Percentiles rank a stretch among this genome's conserved stretches.
These are phyloP conservation scores for Zapornia atra DNA, from an alignment of 2,113 vertebrate species.

Conservation along the genomic window DNA sequence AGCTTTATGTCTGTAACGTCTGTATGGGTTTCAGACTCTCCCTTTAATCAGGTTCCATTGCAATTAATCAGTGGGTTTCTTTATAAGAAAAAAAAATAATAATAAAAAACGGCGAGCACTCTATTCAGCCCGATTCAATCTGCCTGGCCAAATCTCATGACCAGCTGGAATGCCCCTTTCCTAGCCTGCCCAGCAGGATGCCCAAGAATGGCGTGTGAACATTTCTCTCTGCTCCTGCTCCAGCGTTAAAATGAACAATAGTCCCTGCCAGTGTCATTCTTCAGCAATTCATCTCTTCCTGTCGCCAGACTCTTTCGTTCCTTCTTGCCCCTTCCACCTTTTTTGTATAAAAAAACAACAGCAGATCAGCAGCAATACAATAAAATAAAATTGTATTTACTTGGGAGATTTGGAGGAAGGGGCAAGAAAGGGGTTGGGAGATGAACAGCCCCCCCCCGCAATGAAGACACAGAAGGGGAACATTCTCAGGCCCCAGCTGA, in stretches of 20 bases:
- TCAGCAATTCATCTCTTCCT: slow-evolving; percentile 71
- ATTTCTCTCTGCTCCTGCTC: slow-evolving; percentile 74
- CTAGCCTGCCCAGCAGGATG: slow-evolving; percentile 83
- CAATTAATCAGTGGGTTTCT: slow-evolving; percentile 69
- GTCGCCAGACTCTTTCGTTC: slow-evolving; percentile 65
- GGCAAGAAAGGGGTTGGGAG: neutral
- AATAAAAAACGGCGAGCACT: slow-evolving; percentile 38
- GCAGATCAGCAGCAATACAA: slow-evolving; percentile 57
- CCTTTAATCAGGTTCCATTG: slow-evolving; percentile 59
- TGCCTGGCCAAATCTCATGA: slow-evolving; percentile 81
- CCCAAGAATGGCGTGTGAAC: slow-evolving; percentile 84
- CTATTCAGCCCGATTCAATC: slow-evolving; percentile 75
- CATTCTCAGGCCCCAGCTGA: slow-evolving; percentile 73
- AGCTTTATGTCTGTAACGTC: slow-evolving; percentile 61
- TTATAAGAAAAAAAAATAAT: slow-evolving; percentile 60
- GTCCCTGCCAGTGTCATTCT: slow-evolving; percentile 80
- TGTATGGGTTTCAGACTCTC: slow-evolving; percentile 50
- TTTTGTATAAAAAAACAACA: slow-evolving; percentile 65
- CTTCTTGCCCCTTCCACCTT: slow-evolving; percentile 73
- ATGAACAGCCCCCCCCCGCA: neutral
- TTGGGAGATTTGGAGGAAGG: slow-evolving; percentile 27
- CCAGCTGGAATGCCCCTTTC: slow-evolving; percentile 78
- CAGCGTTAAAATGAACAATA: slow-evolving; percentile 83
- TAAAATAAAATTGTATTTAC: slow-evolving; percentile 69
- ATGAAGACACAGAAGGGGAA: slow-evolving; percentile 1